Percentiles rank a stretch among this genome's conserved stretches.
Conservation (phyloP, 2,888 invertebrate genomes). For the Eristalis arbustorum region DNA sequence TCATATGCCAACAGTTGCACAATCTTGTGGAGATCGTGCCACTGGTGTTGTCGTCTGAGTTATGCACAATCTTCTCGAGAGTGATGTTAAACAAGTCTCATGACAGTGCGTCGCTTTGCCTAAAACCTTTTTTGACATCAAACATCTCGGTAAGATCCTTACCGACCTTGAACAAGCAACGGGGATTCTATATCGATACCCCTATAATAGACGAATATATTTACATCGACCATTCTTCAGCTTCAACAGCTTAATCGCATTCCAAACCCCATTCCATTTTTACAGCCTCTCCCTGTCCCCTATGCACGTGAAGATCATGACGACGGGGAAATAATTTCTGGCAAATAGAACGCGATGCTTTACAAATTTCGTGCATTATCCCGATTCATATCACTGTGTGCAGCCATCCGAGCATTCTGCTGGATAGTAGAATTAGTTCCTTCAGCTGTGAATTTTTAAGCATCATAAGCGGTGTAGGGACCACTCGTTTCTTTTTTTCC, state of each 20-base stretch:
- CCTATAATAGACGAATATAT: no score
- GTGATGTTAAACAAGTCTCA: no score
- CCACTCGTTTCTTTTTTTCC: background rate
- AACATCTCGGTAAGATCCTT: no score
- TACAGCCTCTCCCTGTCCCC: background rate
- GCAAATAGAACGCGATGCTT: slow-evolving; percentile 57
- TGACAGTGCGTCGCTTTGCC: no score
- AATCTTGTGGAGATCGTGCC: no score
- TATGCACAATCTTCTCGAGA: no score
- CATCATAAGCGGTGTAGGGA: slow-evolving; percentile 13
- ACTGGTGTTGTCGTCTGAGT: no score
- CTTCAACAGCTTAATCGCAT: slow-evolving; percentile 10
- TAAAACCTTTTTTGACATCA: no score
- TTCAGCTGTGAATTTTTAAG: slow-evolving; percentile 36
- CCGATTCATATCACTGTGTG: slow-evolving; percentile 49
- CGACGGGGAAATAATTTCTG: slow-evolving; percentile 54
- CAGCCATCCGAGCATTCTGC: slow-evolving; percentile 5
- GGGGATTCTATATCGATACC: no score
- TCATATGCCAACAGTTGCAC: no score
- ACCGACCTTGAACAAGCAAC: no score
- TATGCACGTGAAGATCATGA: slow-evolving; percentile 44
- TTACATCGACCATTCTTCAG: background rate
- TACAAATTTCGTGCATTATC: slow-evolving; percentile 59
- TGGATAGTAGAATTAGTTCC: slow-evolving; percentile 6
- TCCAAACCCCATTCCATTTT: background rate